Evolutionary conservation across 2,113 vertebrate genomes (phyloP), one percentile per base, ranked within the genome.

Genomic region (Phylloscopus whistleri): DNA sequence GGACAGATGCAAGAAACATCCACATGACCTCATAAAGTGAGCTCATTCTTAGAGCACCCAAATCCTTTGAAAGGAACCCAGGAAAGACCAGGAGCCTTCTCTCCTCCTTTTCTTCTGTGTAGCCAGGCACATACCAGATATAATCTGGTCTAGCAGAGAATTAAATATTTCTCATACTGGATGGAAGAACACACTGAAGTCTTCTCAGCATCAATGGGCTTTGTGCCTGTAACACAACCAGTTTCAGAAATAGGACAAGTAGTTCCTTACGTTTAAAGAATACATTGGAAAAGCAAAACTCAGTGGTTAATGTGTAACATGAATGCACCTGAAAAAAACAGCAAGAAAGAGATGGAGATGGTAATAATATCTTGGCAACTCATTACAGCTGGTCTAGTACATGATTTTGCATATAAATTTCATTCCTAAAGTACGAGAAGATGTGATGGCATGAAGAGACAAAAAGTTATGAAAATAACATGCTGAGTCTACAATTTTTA

Each of bases 11-110:
- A 80, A 76, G 24, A 64, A 74, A 49, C 4, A 35, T 9, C 2
- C 15, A 43, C 3, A 12, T 37, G 20, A 66, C 21, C 9, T 87
- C 55, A 31, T 28, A 74, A 84, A 75, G 2, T 4, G 6, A 75
- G 3, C 8, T 39, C 8, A 23, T 39, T 89, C 43, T 53, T 39
- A 51, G 37, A 62, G 23, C 13, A 33, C 11, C 7, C 41, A 64
- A 60, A 41, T 37, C 19, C 28, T 69, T 28, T 5, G 0, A 62
- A 62, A 18, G 1, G 1, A 7, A 28, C 12, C 1, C 17, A 53
- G 28, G 28, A 86, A 79, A 86, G 7, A 3, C 22, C 49, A 66
- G 49, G 10, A 60, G 1, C 20, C 6, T 73, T 89, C 3, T 63
- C 6, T 51, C 7, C 11, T 84, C 15, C 28, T 44, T 15, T 17